Evolutionary conservation across 2,113 vertebrate genomes (phyloP).

Genomic region (Calyptomena viridis): DNA sequence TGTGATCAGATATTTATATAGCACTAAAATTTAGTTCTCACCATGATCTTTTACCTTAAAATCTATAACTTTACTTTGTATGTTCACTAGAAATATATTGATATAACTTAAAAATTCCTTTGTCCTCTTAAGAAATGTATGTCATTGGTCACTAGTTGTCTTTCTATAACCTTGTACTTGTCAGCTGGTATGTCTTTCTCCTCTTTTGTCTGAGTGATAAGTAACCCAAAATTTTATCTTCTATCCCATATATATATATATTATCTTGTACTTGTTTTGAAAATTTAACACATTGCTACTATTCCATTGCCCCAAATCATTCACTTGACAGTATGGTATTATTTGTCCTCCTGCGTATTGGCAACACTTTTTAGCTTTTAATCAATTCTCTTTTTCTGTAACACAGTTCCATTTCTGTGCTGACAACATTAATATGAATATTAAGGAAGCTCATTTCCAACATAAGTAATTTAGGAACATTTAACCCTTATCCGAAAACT

Average conservation of each 20-base stretch:
- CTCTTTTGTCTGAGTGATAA: not conserved
- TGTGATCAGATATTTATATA: not conserved
- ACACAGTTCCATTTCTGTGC: not conserved
- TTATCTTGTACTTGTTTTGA: not conserved
- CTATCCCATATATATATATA: not conserved
- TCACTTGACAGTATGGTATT: not conserved
- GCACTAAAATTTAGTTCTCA: not conserved
- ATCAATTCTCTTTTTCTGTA: not conserved
- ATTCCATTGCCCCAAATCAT: not conserved
- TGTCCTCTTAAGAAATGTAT: not conserved
- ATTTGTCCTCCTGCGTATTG: not conserved
- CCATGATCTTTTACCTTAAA: not conserved
- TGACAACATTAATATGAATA: not conserved
- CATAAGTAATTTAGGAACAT: not conserved
- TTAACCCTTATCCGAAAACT: not conserved
- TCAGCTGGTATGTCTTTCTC: not conserved
- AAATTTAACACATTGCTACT: not conserved
- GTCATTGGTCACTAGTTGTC: not conserved
- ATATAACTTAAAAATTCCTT: not conserved
- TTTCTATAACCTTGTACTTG: not conserved
- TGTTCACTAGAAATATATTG: not conserved
- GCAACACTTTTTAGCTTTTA: not conserved
- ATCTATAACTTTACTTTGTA: not conserved
- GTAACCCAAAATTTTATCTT: not conserved
- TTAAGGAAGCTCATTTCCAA: not conserved